Base-by-base conservation (phyloP, 2,797 vertebrate genomes). In the Gambelia wislizenii region DNA sequence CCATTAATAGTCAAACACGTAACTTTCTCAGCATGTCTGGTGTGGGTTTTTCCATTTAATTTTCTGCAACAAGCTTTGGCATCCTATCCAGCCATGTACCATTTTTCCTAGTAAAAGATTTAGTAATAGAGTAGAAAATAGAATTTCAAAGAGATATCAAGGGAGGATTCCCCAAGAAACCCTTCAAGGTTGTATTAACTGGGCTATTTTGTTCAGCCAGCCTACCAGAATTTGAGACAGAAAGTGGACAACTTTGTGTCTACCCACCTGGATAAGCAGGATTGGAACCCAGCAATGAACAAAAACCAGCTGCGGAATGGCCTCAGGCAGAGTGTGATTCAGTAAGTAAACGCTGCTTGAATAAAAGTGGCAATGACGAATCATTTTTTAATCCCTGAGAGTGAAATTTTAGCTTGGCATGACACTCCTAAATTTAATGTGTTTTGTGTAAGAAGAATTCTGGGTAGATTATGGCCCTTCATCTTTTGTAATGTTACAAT, bases 191-290 rank as follows among this genome's bases (percentile, higher is more conserved):
- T 93, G 69, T 69, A 90, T 93, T 91, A 91, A 90, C 13, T 0
- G 2, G 33, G 22, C 6, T 20, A 64, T 78, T 83, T 83, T 87
- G 61, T 90, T 83, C 47, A 99, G 98, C 99, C 99, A 91, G 99
- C 99, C 64, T 99, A 98, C 95, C 99, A 99, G 96, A 99, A 99
- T 94, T 97, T 99, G 94, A 97, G 98, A 75, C 99, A 99, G 97
- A 99, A 99, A 94, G 99, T 99, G 4, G 99, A 99, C 97, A 99
- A 99, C 97, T 99, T 98, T 89, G 99, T 99, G 87, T 98, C 98
- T 0, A 98, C 97, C 0, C 98, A 99, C 64, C 96, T 99, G 95
- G 99, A 98, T 95, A 98, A 98, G n/a, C 99, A 99, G 93, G 98
- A 99, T 18, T 99, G 99, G 99, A 99, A 97, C 89, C 98, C 99